Base-by-base conservation (phyloP, 2,113 vertebrate species). In the Centropus bengalensis region DNA sequence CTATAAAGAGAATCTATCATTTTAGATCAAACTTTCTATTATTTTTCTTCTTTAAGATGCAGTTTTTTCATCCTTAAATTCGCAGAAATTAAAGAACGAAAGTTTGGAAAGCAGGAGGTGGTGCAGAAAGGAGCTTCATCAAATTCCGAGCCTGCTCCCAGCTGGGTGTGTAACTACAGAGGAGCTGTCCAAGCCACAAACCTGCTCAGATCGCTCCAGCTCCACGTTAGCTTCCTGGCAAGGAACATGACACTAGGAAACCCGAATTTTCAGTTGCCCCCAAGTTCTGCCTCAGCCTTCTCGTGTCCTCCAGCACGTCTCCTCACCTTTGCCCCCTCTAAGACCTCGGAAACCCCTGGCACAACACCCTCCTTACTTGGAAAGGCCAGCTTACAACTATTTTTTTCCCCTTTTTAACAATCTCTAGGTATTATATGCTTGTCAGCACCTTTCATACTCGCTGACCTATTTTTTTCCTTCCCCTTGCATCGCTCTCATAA, bases 371-470 rank as follows among this genome's bases (percentile, higher is more conserved):
- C 2, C 40, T 60, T 11, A 10, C 9, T 5, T 6, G 32, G 32
- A 77, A 26, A 66, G 17, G 8, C 15, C 2, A 2, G 6, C 60
- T 47, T 13, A 33, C 58, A 58, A 21, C 8, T 52, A 40, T 55
- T 45, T 19, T 1, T 4, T 32, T 8, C 5, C 5, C 10, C 20
- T 27, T 67, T 71, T 56, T 12, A 89, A 69, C 82, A 66, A 82
- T 40, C 51, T 49, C 68, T 18, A 77, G 93, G 23, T 68, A 9
- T 51, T 68, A 82, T 18, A 19, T 49, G 88, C 86, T 40, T 62
- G 76, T 88, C 96, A 94, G 94, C 94, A 93, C 82, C 76, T 93
- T 49, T 52, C 93, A 85, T 21, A 45, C 23, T 64, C 20, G 89
- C 93, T 94, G 93, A 82, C 27, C 78, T 91, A 8, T 49, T 89